Evolutionary conservation across 2,888 invertebrate genomes (phyloP).

Genomic region (Hypercompe scribonia): DNA sequence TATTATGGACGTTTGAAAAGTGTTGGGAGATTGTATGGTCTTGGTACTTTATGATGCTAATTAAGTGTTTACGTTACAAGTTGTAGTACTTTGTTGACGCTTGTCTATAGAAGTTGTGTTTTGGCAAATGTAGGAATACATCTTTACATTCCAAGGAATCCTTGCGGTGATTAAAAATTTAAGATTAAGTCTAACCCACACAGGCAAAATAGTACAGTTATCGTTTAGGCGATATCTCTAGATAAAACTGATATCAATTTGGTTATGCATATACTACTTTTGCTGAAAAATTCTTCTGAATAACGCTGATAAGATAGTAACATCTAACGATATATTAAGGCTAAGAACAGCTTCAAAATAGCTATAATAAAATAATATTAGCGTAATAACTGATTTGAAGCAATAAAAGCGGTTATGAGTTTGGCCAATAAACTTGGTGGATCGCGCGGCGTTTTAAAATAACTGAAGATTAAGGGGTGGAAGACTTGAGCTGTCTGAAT

Average conservation of each 20-base stretch:
- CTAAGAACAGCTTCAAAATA: conserved; percentile 70
- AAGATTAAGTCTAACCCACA: conserved; percentile 39
- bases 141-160: conserved; percentile 62
- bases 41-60: conserved; percentile 85
- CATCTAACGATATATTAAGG: conserved; percentile 68
- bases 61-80: conserved; percentile 80
- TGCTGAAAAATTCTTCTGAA: conserved; percentile 62
- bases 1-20: conserved; percentile 87
- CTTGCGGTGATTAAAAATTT: conserved; percentile 63
- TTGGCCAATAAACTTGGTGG: conserved; percentile 79
- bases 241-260: conserved; percentile 51
- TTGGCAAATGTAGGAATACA: conserved; percentile 65
- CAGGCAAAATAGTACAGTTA: conserved; percentile 51
- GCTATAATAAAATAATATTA: conserved; percentile 79
- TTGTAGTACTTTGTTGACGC: conserved; percentile 68
- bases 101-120: conserved; percentile 59
- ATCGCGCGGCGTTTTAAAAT: conserved; percentile 81
- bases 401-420: conserved; percentile 82
- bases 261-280: conserved; percentile 54
- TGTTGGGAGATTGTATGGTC: conserved; percentile 83
- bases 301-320: conserved; percentile 66
- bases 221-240: conserved; percentile 49
- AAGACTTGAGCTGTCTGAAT: conserved; percentile 73
- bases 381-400: conserved; percentile 80
- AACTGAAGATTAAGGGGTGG: conserved; percentile 82